phyloP scores from a whole-genome alignment of 2,113 vertebrate species.

The Penelope pileata region DNA sequence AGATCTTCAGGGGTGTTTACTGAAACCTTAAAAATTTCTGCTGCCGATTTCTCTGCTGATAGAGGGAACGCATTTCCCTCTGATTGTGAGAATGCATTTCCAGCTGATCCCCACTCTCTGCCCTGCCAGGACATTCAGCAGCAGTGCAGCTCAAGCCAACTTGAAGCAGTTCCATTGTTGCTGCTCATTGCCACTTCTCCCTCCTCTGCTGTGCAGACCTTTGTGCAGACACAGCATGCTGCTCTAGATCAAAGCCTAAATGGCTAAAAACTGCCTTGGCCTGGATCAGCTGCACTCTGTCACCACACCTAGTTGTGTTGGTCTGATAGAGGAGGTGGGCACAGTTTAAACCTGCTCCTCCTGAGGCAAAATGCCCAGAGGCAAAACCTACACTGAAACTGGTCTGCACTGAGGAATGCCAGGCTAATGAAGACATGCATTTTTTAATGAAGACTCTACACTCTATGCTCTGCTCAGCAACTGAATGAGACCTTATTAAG shows the following conservation, averaged over 20 bases:
- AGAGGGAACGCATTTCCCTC: not conserved
- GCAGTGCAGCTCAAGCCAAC: not conserved
- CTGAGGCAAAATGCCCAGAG: not conserved
- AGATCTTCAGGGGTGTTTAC: not conserved
- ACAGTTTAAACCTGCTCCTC: not conserved
- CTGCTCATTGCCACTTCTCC: not conserved
- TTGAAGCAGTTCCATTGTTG: not conserved
- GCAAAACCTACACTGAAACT: not conserved
- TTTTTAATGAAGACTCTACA: not conserved
- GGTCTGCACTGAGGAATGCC: not conserved
- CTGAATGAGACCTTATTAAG: not conserved
- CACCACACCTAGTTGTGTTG: not conserved
- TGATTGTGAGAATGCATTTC: not conserved
- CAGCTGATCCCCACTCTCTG: not conserved
- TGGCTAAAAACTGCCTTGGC: not conserved
- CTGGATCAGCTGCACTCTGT: not conserved
- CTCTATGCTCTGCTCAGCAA: not conserved
- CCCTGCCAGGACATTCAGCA: not conserved
- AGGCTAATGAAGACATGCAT: not conserved
- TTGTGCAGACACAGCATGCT: not conserved
- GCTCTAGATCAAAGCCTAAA: not conserved
- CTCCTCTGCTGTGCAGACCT: not conserved
- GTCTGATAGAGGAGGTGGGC: not conserved
- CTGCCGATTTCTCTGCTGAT: not conserved
- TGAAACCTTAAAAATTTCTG: not conserved